These are phyloP conservation scores for Hormiphora californensis DNA, from an alignment of 37 sponge, comb jelly and placozoan species.

Conservation along the genomic window DNA sequence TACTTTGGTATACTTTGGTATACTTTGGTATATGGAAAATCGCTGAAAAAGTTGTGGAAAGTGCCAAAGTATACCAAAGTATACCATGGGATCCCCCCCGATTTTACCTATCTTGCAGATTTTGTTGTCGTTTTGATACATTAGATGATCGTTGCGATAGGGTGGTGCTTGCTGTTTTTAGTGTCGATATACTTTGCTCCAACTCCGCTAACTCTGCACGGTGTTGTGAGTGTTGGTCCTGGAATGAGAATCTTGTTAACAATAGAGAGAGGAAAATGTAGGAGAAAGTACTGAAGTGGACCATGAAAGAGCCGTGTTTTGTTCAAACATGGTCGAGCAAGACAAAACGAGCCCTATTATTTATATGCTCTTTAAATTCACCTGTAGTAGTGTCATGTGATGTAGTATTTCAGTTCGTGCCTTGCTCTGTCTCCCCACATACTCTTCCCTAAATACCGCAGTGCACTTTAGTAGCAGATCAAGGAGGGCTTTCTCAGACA, in stretches of 20 bases:
- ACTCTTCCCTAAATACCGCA: constrained; percentile 5
- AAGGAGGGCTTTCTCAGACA: constrained; percentile 30
- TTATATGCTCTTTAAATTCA: neutral
- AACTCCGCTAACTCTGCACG: neutral
- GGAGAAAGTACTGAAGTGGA: neutral
- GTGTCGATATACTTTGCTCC: neutral
- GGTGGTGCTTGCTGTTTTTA: neutral
- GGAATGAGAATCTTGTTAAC: neutral
- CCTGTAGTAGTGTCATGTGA: constrained; percentile 40
- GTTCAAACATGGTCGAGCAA: neutral
- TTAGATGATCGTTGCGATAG: neutral
- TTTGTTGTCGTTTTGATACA: constrained; percentile 22
- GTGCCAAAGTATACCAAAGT: no score
- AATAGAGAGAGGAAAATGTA: neutral
- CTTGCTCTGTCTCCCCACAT: constrained; percentile 21
- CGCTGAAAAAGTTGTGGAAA: no score
- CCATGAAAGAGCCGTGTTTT: no score
- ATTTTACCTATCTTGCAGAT: neutral
- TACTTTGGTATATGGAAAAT: no score
- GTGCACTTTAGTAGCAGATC: constrained; percentile 26
- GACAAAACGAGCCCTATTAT: neutral
- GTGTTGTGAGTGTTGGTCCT: constrained; percentile 22
- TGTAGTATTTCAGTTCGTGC: neutral
- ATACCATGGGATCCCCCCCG: no score
- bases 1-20: no score